Base-by-base conservation (phyloP, 1,140 invertebrate species). In the Bemisia tabaci region DNA sequence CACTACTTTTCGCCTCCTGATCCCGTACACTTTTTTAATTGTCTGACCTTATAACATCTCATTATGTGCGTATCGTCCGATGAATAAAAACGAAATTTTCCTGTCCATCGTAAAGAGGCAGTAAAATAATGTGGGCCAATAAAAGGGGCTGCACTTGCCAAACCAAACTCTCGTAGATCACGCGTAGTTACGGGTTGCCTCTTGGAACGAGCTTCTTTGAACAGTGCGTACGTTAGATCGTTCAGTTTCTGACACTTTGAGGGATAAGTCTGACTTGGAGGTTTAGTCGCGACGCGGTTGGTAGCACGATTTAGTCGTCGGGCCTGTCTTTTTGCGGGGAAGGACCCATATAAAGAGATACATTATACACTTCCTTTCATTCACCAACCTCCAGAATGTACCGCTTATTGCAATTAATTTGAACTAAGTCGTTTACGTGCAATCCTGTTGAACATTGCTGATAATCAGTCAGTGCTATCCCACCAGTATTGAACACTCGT, bases 401-500 rank as follows among this genome's bases (percentile, higher is more conserved):
- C n/a, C n/a, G n/a, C n/a, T n/a, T n/a, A n/a, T n/a, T n/a, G n/a
- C n/a, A 48, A 48, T 17, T 48, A 5, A 48, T 9, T 9, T 9
- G 17, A 9, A 48, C 17, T 48, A 48, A 48, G 5, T 48, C 33
- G 5, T 48, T 17, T 5, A 48, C 33, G 17, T 48, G 33, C 33
- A 9, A 5, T 17, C 33, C 33, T 9, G 33, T 48, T n/a, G 26
- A 26, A 26, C 59, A 59, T 22, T 22, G 58, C 9, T 25, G 64
- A 26, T 65, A 26, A 59, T 12, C 22, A 24, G 59, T 65, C 11
- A 65, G 23, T 25, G 59, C 59, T 26, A 22, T 65, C 26, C 59
- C 59, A 58, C 24, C 58, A 21, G 39, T 60, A 26, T 25, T 59
- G 59, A 65, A 60, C 23, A 65, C 58, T 59, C 25, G 24, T 58